phyloP scores from a whole-genome alignment of 2,888 invertebrate genomes.

The Amphimallon solstitiale region DNA sequence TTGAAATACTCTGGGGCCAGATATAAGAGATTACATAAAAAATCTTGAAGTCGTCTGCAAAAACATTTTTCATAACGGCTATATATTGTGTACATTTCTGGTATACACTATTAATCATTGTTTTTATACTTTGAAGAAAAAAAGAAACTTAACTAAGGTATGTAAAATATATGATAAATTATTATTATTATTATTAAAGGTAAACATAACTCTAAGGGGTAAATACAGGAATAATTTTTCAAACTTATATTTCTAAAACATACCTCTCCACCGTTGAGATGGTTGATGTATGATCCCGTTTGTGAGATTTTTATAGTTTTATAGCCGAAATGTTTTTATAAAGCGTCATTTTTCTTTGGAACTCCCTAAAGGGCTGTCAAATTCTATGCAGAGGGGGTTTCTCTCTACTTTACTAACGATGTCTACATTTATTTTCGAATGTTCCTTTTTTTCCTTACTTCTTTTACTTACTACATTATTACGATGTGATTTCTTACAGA shows the following conservation, averaged over 20 bases:
- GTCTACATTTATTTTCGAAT: constrained; percentile 50
- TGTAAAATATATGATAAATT: neutral
- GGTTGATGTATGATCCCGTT: constrained; percentile 18
- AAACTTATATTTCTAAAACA: neutral
- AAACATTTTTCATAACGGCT: no score
- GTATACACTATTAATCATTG: no score
- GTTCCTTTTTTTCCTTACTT: constrained; percentile 34
- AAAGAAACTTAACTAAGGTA: no score
- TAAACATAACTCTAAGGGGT: neutral
- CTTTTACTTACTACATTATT: neutral
- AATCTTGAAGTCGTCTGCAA: no score
- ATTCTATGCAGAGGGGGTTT: constrained; percentile 53
- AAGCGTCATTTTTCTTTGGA: constrained; percentile 61
- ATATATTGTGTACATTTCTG: no score
- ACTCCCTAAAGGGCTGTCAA: constrained; percentile 60
- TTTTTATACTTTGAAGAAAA: no score
- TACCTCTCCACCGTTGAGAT: neutral
- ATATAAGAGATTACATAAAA: no score
- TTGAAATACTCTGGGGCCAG: no score
- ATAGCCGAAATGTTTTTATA: constrained; percentile 63
- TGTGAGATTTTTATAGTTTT: constrained; percentile 60
- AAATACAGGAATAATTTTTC: constrained; percentile 2
- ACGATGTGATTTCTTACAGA: neutral
- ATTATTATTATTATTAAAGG: neutral
- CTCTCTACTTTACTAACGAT: constrained; percentile 46